Percentiles rank a stretch among this genome's conserved stretches.
These are phyloP conservation scores for Tipula unca DNA, from an alignment of 2,888 invertebrate genomes.

Conservation along the genomic window DNA sequence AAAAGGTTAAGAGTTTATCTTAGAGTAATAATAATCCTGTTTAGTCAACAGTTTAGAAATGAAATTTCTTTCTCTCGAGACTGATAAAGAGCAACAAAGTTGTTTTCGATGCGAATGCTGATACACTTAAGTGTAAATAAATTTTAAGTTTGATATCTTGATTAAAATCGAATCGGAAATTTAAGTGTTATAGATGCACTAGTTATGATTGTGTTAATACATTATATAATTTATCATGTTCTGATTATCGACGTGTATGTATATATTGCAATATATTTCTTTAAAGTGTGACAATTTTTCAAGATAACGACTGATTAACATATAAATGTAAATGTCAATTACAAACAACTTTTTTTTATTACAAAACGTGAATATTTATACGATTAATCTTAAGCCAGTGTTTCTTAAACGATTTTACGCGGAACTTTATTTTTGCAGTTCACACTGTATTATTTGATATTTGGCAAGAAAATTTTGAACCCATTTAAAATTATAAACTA, in stretches of 20 bases:
- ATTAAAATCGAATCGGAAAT: neutral
- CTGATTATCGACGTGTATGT: neutral
- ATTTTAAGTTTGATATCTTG: neutral
- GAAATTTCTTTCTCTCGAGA: neutral
- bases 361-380: neutral
- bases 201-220: neutral
- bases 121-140: neutral
- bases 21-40: neutral
- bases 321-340: neutral
- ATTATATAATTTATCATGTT: neutral
- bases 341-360: neutral
- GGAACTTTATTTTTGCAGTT: neutral
- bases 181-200: neutral
- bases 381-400: neutral
- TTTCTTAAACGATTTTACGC: neutral
- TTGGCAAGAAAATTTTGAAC: too few species aligned
- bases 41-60: neutral
- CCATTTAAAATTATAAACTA: constrained; percentile 30
- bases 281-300: neutral
- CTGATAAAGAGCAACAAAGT: neutral
- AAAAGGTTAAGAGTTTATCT: neutral
- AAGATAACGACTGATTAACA: neutral
- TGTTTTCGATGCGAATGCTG: neutral
- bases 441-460: too few species aligned
- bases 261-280: neutral